These are phyloP conservation scores for Noctua janthe DNA, from an alignment of 2,888 invertebrate species.

Conservation along the genomic window DNA sequence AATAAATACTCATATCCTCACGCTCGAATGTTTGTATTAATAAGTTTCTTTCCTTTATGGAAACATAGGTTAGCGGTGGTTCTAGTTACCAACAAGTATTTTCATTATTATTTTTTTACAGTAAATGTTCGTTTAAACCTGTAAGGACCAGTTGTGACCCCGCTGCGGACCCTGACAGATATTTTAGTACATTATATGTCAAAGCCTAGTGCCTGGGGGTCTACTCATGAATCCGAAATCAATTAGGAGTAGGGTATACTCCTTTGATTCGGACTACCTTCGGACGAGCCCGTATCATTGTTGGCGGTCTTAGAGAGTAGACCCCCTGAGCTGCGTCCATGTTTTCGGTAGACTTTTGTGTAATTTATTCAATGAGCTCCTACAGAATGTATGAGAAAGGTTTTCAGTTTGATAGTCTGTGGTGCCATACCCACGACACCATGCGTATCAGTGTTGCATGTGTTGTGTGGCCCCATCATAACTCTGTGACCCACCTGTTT, in stretches of 20 bases:
- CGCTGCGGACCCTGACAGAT: neutral
- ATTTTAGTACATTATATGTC: neutral
- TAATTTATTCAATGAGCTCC: neutral
- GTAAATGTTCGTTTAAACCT: neutral
- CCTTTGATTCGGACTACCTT: neutral
- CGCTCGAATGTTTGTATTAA: neutral
- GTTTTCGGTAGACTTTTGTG: too few species aligned
- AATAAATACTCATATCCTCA: neutral
- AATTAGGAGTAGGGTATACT: neutral
- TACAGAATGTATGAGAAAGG: neutral
- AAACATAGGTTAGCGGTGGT: neutral
- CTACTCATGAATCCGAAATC: neutral
- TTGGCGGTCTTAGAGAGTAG: neutral
- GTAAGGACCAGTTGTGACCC: neutral
- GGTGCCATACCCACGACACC: neutral
- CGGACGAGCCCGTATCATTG: neutral
- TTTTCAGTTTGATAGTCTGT: neutral
- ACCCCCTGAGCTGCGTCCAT: neutral
- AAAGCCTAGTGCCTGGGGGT: neutral
- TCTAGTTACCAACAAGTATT: neutral
- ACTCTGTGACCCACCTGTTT: slow-evolving; percentile 91
- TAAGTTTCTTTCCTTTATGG: neutral
- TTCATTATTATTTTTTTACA: neutral
- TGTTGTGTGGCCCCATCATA: too few species aligned
- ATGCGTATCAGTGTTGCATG: neutral